A percentile compares a stretch with the other conserved stretches of the same genome.
Evolutionary conservation across 2,888 invertebrate genomes (phyloP).

Genomic region (Leucania comma): DNA sequence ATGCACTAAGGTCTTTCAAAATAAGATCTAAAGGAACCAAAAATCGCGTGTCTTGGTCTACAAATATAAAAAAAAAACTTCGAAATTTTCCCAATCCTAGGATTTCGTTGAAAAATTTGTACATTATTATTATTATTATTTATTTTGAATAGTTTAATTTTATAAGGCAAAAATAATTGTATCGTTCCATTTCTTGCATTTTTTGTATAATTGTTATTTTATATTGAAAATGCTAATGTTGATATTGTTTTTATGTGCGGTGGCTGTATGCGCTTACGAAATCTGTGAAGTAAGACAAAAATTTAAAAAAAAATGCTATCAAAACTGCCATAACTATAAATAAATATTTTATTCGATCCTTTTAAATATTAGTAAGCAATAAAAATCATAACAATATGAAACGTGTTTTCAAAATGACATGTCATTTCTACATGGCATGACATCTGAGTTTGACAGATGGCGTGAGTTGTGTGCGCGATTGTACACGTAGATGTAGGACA

Average conservation of each 20-base stretch:
- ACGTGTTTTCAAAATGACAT: constrained; percentile 19
- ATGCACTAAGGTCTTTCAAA: background rate
- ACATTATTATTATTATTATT: constrained; percentile 81
- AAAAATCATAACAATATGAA: constrained; percentile 6
- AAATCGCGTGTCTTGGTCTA: constrained; percentile 17
- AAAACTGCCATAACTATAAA: background rate
- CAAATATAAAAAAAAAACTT: constrained; percentile 33
- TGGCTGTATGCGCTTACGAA: constrained; percentile 53
- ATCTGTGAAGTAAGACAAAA: constrained; percentile 37
- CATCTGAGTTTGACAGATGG: constrained; percentile 64
- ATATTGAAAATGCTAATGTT: constrained; percentile 84
- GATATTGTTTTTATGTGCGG: constrained; percentile 79
- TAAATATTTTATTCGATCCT: background rate
- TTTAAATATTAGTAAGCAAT: constrained; percentile 11
- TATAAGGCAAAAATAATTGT: constrained; percentile 74
- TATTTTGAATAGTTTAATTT: constrained; percentile 81
- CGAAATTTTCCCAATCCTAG: constrained; percentile 81
- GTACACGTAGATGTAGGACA: constrained; percentile 69
- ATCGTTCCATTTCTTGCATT: constrained; percentile 89
- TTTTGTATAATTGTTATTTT: constrained; percentile 88
- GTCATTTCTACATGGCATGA: constrained; percentile 27
- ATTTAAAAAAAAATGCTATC: background rate
- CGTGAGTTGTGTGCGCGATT: constrained; percentile 67
- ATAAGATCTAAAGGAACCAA: constrained; percentile 9
- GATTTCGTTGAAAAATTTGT: constrained; percentile 82